Base-by-base conservation (phyloP, 1,140 invertebrate species). In the Aradophagus sp. region DNA sequence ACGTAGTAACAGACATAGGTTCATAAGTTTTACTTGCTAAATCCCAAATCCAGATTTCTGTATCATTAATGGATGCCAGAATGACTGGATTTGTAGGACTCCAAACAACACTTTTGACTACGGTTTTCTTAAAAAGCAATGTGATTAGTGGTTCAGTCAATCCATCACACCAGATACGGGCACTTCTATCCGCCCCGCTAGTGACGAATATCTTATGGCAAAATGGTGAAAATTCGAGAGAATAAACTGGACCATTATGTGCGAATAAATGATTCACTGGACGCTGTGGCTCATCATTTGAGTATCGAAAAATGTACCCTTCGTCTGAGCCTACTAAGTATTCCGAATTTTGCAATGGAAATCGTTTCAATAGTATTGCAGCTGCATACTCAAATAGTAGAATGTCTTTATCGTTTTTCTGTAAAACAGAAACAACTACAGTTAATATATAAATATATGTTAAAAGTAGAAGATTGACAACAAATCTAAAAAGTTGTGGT, bases 251-350 rank as follows among this genome's bases (percentile, higher is more conserved):
- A 7, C 93, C 93, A 17, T 93, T 87, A 76, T 97, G 95, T 0
- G 93, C 93, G 41, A 89, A 81, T 47, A 91, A 92, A 0, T 91
- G 90, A 19, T 90, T 89, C 16, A 93, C 88, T 53, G 92, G 89
- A 65, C 90, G 89, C 66, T 89, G 88, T 3, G 89, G 77, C 73
- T 90, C 88, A 67, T 88, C 89, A 1, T 84, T 89, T 0, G 92
- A 93, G 75, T 91, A 94, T 42, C 89, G 90, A 79, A 94, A 91
- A 11, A 96, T 87, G 66, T 89, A 91, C 1, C 95, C 95, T 75
- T 95, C 93, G 47, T 93, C 92, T 0, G 94, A 94, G 0, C 93
- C 93, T 0, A 96, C 89, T 10, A 93, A 88, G 80, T 94, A 95
- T 15, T 93, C 81, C 50, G 89, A 89, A 2, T 86, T 84, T 13